Conservation (phyloP, 2,888 invertebrate species). For the Corythucha ciliata region DNA sequence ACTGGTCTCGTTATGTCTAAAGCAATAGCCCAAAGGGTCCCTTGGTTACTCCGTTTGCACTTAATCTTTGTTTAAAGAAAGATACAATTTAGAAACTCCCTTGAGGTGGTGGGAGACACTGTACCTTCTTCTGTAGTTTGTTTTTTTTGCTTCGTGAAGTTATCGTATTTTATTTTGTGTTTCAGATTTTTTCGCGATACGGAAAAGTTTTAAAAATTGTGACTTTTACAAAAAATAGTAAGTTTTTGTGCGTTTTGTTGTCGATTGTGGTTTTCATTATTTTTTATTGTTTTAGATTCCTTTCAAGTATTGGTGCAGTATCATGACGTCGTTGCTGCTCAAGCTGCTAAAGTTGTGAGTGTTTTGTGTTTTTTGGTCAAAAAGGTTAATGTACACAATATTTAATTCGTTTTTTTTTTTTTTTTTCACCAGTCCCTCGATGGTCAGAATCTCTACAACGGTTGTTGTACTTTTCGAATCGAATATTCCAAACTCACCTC, state of each 20-base stretch:
- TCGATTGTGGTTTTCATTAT: background rate
- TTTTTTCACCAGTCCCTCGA: constrained; percentile 68
- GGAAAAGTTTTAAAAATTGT: constrained; percentile 99
- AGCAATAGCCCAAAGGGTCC: no score
- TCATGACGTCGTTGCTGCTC: constrained; percentile 92
- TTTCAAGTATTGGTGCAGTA: constrained; percentile 99
- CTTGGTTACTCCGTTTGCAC: no score
- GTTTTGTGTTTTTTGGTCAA: background rate
- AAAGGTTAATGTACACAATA: background rate
- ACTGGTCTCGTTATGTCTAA: no score
- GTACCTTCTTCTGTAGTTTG: constrained; percentile 5
- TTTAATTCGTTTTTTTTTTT: background rate
- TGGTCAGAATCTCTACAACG: constrained; percentile 98
- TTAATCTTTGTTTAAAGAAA: no score
- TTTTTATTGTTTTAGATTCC: constrained; percentile 57
- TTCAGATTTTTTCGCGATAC: constrained; percentile 94
- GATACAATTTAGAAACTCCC: no score
- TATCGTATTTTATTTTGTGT: no score
- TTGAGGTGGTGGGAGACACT: no score
- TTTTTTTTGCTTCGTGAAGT: background rate
- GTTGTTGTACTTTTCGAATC: constrained; percentile 97
- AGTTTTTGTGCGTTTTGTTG: constrained; percentile 44
- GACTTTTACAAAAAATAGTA: constrained; percentile 99
- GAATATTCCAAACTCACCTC: constrained; percentile 98
- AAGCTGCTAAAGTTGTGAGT: constrained; percentile 89